Conservation (phyloP, 2,888 invertebrate species). For the Ischnus inquisitorius region DNA sequence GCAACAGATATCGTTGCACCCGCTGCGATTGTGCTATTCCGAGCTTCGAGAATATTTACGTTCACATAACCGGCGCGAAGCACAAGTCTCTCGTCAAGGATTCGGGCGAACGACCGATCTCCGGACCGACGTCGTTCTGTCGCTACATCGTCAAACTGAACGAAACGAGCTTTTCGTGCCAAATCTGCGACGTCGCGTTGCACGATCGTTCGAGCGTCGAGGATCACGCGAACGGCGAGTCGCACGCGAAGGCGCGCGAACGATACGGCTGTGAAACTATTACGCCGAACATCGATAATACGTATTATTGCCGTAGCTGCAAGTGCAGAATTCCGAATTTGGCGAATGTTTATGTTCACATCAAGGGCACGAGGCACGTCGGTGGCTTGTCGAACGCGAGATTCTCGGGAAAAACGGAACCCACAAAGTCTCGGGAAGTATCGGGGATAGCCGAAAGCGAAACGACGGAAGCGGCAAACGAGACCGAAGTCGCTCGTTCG, state of each 20-base stretch:
- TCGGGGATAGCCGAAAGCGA: not conserved
- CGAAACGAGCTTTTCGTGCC: not conserved
- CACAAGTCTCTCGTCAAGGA: not conserved
- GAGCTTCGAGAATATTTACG: slow-evolving; percentile 13
- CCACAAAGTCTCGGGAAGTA: not conserved
- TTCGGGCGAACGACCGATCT: not conserved
- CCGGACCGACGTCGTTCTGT: not conserved
- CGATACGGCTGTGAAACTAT: slow-evolving; percentile 7
- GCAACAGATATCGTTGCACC: slow-evolving; percentile 13
- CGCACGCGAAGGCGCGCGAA: not conserved
- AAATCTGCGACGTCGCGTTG: not conserved
- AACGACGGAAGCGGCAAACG: not conserved
- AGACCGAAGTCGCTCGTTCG: not conserved
- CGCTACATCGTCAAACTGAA: not conserved
- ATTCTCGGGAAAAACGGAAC: not conserved
- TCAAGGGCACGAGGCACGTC: not conserved
- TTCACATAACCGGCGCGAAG: not conserved
- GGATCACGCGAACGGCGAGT: not conserved
- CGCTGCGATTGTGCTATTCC: slow-evolving; percentile 31
- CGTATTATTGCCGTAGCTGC: not conserved
- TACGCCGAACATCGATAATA: not conserved
- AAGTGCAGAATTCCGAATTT: not conserved
- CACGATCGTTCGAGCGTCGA: not conserved
- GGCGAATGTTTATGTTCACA: not conserved
- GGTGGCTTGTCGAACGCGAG: not conserved